Evolutionary conservation across 1,140 invertebrate genomes (phyloP).

Genomic region (Cydia fagiglandana): DNA sequence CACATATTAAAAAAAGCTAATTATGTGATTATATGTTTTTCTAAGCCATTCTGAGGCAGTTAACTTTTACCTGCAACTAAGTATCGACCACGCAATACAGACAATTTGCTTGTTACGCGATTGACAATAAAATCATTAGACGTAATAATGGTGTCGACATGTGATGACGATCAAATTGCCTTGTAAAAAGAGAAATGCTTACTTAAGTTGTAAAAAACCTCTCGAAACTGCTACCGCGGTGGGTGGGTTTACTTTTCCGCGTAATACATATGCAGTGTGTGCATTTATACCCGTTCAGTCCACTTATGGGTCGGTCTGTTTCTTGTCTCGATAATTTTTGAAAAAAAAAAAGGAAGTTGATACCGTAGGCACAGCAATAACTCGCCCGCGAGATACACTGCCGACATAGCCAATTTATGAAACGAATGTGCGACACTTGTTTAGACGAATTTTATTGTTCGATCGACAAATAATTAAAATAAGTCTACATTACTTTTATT

Average conservation of each 20-base stretch:
- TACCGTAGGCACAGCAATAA: no score
- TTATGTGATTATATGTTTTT: slow-evolving; percentile 10
- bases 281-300: background rate
- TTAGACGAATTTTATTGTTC: no score
- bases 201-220: slow-evolving; percentile 11
- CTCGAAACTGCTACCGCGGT: background rate
- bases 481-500: no score
- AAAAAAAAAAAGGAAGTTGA: no score
- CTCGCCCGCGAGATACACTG: no score
- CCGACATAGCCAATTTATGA: no score
- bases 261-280: background rate
- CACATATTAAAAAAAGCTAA: background rate
- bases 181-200: slow-evolving; percentile 30
- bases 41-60: background rate
- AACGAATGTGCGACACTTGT: no score
- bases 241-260: background rate
- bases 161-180: slow-evolving; percentile 24
- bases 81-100: slow-evolving; percentile 3
- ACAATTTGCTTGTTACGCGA: slow-evolving; percentile 16
- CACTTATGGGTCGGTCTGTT: no score
- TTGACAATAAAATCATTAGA: slow-evolving; percentile 28
- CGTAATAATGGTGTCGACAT: slow-evolving; percentile 23
- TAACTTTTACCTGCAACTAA: slow-evolving; percentile 12
- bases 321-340: no score
- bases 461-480: no score